Evolutionary conservation across 2,888 invertebrate genomes (phyloP).

Genomic region (Athrips mouffetella): DNA sequence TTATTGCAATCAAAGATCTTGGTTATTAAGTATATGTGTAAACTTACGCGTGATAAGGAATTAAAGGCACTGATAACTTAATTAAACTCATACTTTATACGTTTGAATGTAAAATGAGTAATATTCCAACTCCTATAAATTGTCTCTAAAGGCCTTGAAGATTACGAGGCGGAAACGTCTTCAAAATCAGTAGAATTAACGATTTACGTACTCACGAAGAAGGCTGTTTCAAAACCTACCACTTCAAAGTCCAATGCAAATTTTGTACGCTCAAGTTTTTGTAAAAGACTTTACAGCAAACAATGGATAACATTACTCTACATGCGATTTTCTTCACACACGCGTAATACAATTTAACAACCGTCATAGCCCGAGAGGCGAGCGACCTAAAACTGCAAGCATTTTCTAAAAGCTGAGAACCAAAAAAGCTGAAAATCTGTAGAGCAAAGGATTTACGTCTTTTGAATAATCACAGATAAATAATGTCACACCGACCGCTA

Average conservation of each 20-base stretch:
- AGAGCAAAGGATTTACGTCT: too few relatives aligned
- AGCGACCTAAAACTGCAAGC: too few relatives aligned
- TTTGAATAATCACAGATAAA: too few relatives aligned
- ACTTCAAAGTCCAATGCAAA: neutral
- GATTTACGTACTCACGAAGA: slow-evolving; percentile 51
- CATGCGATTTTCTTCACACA: too few relatives aligned
- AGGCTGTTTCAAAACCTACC: neutral
- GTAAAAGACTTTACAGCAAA: too few relatives aligned
- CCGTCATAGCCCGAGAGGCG: too few relatives aligned
- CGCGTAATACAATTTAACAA: slow-evolving; percentile 56
- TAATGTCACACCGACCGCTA: too few relatives aligned
- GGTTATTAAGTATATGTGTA: neutral
- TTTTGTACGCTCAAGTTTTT: too few relatives aligned
- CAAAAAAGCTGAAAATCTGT: too few relatives aligned
- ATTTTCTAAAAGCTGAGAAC: too few relatives aligned
- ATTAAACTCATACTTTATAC: slow-evolving; percentile 6
- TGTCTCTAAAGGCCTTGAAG: slow-evolving; percentile 25
- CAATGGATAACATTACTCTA: too few relatives aligned
- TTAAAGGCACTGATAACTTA: neutral
- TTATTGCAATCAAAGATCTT: too few relatives aligned
- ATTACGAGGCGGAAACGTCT: slow-evolving; percentile 57
- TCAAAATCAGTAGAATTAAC: slow-evolving; percentile 67
- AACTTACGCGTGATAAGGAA: neutral
- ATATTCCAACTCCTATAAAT: slow-evolving; percentile 4
- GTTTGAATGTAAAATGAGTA: neutral